Base-by-base conservation (phyloP, 2,797 vertebrate genomes). In the Rhinella marina region DNA sequence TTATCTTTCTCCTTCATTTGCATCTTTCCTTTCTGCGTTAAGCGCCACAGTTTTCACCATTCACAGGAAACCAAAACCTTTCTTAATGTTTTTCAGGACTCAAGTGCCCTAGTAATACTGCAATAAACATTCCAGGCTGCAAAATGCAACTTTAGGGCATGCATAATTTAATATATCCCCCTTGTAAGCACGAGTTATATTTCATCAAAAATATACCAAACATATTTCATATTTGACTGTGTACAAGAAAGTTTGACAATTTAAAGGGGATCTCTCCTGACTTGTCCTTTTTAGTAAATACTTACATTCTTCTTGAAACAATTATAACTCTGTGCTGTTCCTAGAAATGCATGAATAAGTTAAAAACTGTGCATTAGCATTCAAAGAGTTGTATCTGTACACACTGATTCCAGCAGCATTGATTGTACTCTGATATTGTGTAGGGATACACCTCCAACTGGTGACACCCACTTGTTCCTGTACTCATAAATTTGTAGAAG, bases 1-100 rank as follows among this genome's bases (percentile, higher is more conserved):
- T 89, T 89, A 79, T 89, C 80, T 89, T 89, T 89, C 88, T 87
- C 85, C 62, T 56, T 89, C 88, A 89, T 87, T 89, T 86, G 85
- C 88, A 89, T 89, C 85, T 86, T 84, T 87, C 75, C 85, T 79
- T 89, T 89, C 83, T 89, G 85, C 62, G 66, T 64, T 83, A 89
- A 73, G 64, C 64, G 80, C 80, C 27, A 48, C 52, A 54, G 73
- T 75, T 83, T 78, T 89, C 81, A 84, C 73, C 81, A 89, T 78
- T 84, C 61, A 78, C 13, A 70, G 29, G 85, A 89, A 89, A 73
- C 80, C 41, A 54, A 72, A 80, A 27, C 61, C 66, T 84, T 84
- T 78, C 88, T 27, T 64, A 19, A 32, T 78, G 70, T 79, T 25
- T 82, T 83, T 29, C 81, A 86, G 41, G n/a, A 72, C 41, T 84